Evolutionary conservation across 2,113 vertebrate species (phyloP).

Genomic region (Eurypyga helias): DNA sequence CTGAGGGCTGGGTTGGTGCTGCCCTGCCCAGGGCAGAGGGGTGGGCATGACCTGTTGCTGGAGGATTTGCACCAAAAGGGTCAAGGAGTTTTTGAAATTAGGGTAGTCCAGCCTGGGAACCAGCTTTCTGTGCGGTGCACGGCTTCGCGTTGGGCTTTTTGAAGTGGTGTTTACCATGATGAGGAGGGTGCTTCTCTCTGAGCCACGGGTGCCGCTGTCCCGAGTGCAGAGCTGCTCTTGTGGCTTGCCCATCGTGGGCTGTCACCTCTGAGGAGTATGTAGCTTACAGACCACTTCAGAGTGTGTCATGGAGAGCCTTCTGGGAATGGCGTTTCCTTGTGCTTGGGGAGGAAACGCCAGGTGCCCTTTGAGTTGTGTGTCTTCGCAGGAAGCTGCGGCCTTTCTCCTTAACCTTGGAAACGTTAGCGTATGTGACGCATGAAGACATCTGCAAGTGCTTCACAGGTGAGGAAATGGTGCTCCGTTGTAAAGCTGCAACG

Average conservation of each 20-base stretch:
- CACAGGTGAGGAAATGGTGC: conserved; percentile 82
- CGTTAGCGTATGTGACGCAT: conserved; percentile 93
- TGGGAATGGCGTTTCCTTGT: background rate
- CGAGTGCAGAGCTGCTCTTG: background rate
- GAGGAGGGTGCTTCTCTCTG: background rate
- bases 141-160: background rate
- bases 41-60: background rate
- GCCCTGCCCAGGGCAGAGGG: background rate
- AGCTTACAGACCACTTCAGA: background rate
- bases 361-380: background rate
- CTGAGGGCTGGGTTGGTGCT: background rate
- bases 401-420: conserved; percentile 86
- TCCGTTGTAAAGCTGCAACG: rapidly evolving
- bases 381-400: background rate
- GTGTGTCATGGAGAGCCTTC: background rate
- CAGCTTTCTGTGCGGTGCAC: background rate
- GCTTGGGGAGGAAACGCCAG: background rate
- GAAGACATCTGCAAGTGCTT: conserved; percentile 98
- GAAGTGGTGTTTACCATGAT: background rate
- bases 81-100: background rate
- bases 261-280: background rate
- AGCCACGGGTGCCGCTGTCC: background rate
- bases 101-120: background rate
- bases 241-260: background rate
- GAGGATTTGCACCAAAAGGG: background rate